phyloP scores from a whole-genome alignment of 1,140 invertebrate species.

The Drosophila azteca region DNA sequence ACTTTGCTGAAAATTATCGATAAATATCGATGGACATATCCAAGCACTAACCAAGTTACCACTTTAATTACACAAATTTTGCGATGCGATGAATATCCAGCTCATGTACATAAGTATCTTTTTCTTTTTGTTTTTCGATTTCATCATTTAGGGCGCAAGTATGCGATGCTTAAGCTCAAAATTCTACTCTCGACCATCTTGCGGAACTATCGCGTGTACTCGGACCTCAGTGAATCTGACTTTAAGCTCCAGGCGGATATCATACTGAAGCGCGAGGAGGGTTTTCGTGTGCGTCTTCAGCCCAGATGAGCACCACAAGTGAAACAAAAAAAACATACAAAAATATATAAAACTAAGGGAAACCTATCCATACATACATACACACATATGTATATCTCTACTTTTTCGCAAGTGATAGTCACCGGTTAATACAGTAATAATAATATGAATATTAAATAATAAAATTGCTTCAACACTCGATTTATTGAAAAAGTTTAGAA shows the following conservation, averaged over 20 bases:
- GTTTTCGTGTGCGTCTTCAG: conserved; percentile 89
- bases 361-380: conserved; percentile 51
- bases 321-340: conserved; percentile 39
- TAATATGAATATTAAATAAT: conserved; percentile 40
- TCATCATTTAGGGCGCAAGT: conserved; percentile 89
- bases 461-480: conserved; percentile 42
- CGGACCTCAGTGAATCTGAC: conserved; percentile 88
- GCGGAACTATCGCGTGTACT: conserved; percentile 90
- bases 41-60: too few relatives aligned
- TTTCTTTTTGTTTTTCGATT: not conserved
- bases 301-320: conserved; percentile 85
- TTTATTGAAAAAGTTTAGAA: conserved; percentile 44
- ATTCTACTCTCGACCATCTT: conserved; percentile 94
- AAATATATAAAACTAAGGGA: conserved; percentile 31
- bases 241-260: conserved; percentile 92
- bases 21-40: too few relatives aligned
- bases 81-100: too few relatives aligned
- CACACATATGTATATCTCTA: conserved; percentile 14
- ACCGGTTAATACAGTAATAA: conserved; percentile 58
- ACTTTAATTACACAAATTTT: too few relatives aligned
- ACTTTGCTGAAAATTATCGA: too few relatives aligned
- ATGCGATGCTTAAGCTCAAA: conserved; percentile 94
- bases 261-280: conserved; percentile 91
- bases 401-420: conserved; percentile 59
- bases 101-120: too few relatives aligned